Evolutionary conservation across 2,888 invertebrate species (phyloP).

Genomic region (Cantharis flavilabris): DNA sequence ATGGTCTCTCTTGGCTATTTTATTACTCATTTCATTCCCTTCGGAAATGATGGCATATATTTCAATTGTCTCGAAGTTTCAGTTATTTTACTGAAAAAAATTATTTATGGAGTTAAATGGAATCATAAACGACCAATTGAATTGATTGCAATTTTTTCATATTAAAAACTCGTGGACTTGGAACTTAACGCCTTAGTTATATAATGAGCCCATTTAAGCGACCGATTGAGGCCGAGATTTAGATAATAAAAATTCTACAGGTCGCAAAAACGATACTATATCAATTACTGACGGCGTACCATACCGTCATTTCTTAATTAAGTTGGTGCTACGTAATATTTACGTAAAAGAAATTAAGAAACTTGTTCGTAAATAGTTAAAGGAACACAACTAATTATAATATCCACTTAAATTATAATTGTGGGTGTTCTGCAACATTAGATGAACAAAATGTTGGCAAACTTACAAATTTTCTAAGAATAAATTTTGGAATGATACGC

Average conservation of each 20-base stretch:
- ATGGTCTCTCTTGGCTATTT: too few species aligned
- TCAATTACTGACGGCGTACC: conserved; percentile 9
- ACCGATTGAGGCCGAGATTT: conserved; percentile 30
- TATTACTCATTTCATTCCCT: background rate
- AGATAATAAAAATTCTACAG: conserved; percentile 31
- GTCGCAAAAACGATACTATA: conserved; percentile 15
- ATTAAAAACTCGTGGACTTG: conserved; percentile 31
- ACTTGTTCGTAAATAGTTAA: conserved; percentile 7
- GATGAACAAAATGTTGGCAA: conserved; percentile 36
- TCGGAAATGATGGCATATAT: background rate
- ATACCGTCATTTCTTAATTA: conserved; percentile 26
- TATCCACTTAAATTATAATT: conserved; percentile 37
- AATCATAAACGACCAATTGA: background rate
- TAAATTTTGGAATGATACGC: conserved; percentile 33
- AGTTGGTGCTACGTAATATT: conserved; percentile 2
- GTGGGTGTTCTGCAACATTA: conserved; percentile 39
- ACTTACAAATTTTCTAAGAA: conserved; percentile 37
- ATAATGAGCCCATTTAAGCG: conserved; percentile 32
- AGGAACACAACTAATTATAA: conserved; percentile 26
- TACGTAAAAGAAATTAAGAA: conserved; percentile 10
- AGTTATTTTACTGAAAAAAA: background rate
- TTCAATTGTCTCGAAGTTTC: background rate
- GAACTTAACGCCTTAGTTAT: conserved; percentile 26
- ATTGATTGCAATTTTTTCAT: background rate
- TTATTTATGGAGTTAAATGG: background rate